Base-by-base conservation (phyloP, 1,140 invertebrate genomes). In the Drosophila sechellia region DNA sequence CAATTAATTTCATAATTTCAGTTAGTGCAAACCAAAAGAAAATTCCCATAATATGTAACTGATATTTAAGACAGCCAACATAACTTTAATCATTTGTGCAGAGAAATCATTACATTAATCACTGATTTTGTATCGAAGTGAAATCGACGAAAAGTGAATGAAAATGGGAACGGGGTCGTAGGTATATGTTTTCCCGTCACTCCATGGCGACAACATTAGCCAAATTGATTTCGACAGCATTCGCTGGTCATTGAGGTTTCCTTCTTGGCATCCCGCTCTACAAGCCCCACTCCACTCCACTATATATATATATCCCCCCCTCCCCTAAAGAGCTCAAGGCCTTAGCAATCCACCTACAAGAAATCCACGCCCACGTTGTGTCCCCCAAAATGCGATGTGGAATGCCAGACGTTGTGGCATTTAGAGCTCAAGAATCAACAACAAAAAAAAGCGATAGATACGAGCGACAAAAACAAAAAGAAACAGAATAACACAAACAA, bases 201-300 rank as follows among this genome's bases (percentile, higher is more conserved):
- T 25, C 52, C 39, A 50, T 65, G 79, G 74, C 81, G 83, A 86
- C 83, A 86, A 77, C 84, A 86, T 86, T 86, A 86, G 83, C 64
- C 83, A 86, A 86, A 86, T 87, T 87, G 84, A 86, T 86, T 87
- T 86, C 83, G 37, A 87, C 83, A 81, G 64, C 52, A 73, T 42
- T 46, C 43, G 68, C 53, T 73, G 70, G 71, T 39, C 71, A 73
- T 72, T 73, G 70, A 77, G 65, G 53, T 59, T 31, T n/a, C 37
- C 59, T 0, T 12, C 40, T 35, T 15, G 37, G 45, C 15, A 31
- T 31, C 31, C 8, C 11, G 12, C n/a, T 11, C 13, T 5, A 5
- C 17, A 4, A 53, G 17, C 12, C 49, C 27, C 11, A 40, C 42
- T 15, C 43, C 35, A 22, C 10, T 6, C 5, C 10, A 3, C 17